Evolutionary conservation across 2,888 invertebrate species (phyloP), one percentile per base, ranked within the genome.

Genomic region (Adelognathus sp.): DNA sequence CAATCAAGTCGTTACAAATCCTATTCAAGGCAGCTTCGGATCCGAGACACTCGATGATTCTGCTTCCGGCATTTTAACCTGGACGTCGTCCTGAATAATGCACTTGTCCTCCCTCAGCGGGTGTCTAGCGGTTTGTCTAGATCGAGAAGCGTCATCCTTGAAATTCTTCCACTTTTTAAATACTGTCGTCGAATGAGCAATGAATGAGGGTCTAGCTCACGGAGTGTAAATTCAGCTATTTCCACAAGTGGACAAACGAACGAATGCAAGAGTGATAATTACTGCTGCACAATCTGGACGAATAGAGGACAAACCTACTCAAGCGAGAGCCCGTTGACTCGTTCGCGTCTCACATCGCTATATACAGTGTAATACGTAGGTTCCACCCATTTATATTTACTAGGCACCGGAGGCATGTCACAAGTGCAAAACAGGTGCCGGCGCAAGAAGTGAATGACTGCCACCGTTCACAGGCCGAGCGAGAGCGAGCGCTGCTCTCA

Each of bases 361-460:
- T 27, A 16, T 44, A 39, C 14, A 60, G 39, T 39, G n/a, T 24
- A 41, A 18, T 63, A 31, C 29, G 16, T 7, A 29, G 18, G 63
- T 63, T 39, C 60, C n/a, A n/a, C n/a, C n/a, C n/a, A n/a, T n/a
- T n/a, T n/a, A n/a, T 41, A 14, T 39, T 27, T 27, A 21, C 3
- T 18, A 5, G 33, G 44, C 50, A 71, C 33, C 39, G 21, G 21
- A 76, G 64, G 50, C 31, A 63, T 31, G 18, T 31, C 18, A 27
- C 61, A 50, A 56, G 77, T 54, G 76, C 70, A 63, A 76, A 82
- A 79, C 83, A 85, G 85, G 83, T 86, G 85, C 75, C 80, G 81
- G 44, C 16, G 31, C 76, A 69, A 71, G 69, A 86, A 85, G 79
- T 85, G 82, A 85, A 86, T 83, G 86, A 85, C 82, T 82, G 82